phyloP scores from a whole-genome alignment of 2,888 invertebrate genomes.

The Teinopalpus imperialis region DNA sequence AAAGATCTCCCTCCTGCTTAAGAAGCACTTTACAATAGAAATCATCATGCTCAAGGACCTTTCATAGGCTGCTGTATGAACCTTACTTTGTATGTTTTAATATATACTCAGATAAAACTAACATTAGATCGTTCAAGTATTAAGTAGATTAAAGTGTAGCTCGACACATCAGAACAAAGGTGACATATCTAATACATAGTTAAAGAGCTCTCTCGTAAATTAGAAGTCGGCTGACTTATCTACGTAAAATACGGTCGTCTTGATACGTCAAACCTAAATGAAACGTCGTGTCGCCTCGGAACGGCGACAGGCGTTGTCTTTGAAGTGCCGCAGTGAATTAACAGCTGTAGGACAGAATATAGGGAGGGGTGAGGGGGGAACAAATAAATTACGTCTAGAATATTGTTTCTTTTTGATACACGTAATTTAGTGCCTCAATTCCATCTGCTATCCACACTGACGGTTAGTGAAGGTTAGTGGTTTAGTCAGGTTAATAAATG shows the following conservation, averaged over 20 bases:
- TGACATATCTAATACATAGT: conserved; percentile 7
- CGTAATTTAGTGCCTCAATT: too few relatives aligned
- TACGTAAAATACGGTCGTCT: conserved; percentile 9
- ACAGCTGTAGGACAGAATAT: neutral
- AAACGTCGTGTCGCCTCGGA: conserved; percentile 6
- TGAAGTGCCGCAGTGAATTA: conserved; percentile 9
- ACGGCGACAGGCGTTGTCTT: conserved; percentile 7
- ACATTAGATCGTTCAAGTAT: too few relatives aligned
- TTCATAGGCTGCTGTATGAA: too few relatives aligned
- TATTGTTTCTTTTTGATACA: too few relatives aligned
- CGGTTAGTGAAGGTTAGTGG: too few relatives aligned
- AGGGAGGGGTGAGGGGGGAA: neutral
- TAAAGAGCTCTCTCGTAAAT: conserved; percentile 17
- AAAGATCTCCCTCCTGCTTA: too few relatives aligned
- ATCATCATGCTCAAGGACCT: too few relatives aligned
- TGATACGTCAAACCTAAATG: conserved; percentile 18
- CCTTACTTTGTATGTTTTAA: too few relatives aligned
- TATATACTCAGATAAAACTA: too few relatives aligned
- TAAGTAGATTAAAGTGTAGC: neutral
- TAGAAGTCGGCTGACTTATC: conserved; percentile 9
- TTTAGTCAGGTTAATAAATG: too few relatives aligned
- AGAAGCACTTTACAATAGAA: too few relatives aligned
- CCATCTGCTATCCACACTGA: too few relatives aligned
- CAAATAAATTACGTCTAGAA: neutral
- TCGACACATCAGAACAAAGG: conserved; percentile 2